Conservation (phyloP, 2,113 vertebrate species). For the Lota lota region DNA sequence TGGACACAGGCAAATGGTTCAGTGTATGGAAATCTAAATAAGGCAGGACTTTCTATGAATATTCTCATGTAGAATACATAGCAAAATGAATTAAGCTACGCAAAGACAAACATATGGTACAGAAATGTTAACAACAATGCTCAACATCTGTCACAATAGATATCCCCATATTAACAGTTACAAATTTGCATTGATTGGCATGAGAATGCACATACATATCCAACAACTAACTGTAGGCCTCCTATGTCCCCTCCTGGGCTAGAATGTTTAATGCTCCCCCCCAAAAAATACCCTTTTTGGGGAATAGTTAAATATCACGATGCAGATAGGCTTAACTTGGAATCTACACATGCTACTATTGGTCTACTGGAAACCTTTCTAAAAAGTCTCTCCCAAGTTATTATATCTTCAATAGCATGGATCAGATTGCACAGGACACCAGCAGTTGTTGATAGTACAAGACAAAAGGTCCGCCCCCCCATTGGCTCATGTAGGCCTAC, state of each 20-base stretch:
- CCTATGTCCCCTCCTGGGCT: not conserved
- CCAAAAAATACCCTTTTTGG: not conserved
- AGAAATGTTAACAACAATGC: no score
- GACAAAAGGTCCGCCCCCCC: slow-evolving; percentile 2
- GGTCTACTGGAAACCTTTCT: slow-evolving; percentile 2
- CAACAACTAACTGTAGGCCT: not conserved
- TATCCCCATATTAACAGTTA: slow-evolving; percentile 1
- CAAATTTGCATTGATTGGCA: not conserved
- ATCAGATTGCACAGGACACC: not conserved
- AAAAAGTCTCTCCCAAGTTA: not conserved
- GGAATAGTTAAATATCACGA: not conserved
- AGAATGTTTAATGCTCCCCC: no score
- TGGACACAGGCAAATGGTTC: slow-evolving; percentile 26
- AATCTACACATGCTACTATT: slow-evolving; percentile 10
- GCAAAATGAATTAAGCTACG: no score
- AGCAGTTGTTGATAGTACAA: not conserved
- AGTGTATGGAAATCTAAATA: slow-evolving; percentile 23
- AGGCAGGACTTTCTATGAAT: slow-evolving; percentile 16
- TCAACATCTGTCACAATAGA: not conserved
- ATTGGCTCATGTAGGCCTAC: no score
- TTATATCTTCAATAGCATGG: slow-evolving; percentile 2
- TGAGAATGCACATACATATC: slow-evolving; percentile 30
- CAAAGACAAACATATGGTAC: no score
- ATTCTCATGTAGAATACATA: no score
- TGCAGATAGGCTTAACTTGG: not conserved